Conservation (phyloP, 1,140 invertebrate species). For the Nylanderia fulva region DNA sequence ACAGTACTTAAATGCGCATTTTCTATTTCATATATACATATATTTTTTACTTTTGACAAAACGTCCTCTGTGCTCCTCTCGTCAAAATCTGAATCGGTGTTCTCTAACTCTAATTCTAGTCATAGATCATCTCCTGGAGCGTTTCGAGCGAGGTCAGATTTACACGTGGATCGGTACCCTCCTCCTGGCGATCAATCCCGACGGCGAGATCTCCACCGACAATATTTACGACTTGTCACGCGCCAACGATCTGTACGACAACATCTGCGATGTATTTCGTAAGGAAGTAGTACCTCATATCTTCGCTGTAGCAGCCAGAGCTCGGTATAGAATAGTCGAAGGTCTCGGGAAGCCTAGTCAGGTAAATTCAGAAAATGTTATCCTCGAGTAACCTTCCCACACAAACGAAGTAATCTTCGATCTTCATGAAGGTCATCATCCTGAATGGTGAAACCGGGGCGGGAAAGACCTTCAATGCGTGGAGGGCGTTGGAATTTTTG, state of each 20-base stretch:
- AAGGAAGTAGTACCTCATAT: constrained; percentile 54
- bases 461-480: constrained; percentile 84
- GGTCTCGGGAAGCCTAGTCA: constrained; percentile 40
- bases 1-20: constrained; percentile 11
- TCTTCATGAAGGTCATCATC: constrained; percentile 79
- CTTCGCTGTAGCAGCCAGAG: constrained; percentile 60
- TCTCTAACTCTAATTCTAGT: constrained; percentile 56
- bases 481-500: constrained; percentile 82
- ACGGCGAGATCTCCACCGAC: constrained; percentile 43
- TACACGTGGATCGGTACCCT: constrained; percentile 83
- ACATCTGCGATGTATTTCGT: neutral
- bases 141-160: constrained; percentile 73
- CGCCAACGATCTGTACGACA: constrained; percentile 14
- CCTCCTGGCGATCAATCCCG: constrained; percentile 80
- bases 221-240: constrained; percentile 44
- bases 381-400: too few species aligned
- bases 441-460: constrained; percentile 85
- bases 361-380: constrained; percentile 53
- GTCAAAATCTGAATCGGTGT: neutral
- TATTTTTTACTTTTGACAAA: neutral
- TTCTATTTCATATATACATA: neutral
- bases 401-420: too few species aligned
- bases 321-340: constrained; percentile 47
- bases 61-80: neutral
- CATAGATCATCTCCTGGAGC: constrained; percentile 76